Percentiles rank a stretch among this genome's conserved stretches.
Conservation (phyloP, 2,113 vertebrate genomes). For the Pelecanoides urinatrix region DNA sequence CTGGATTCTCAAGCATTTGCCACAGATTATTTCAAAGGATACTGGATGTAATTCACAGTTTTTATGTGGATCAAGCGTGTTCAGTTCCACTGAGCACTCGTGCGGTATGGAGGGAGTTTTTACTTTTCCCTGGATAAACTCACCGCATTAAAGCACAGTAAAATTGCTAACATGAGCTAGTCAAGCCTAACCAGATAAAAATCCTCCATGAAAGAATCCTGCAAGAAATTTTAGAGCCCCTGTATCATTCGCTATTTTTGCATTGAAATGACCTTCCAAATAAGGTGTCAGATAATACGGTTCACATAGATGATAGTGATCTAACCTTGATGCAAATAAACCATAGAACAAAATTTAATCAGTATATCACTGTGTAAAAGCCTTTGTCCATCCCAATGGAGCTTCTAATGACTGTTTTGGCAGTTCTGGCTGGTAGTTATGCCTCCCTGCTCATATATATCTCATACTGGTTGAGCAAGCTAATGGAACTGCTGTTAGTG, state of each 20-base stretch:
- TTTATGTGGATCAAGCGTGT: not conserved
- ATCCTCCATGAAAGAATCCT: not conserved
- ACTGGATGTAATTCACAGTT: not conserved
- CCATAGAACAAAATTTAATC: conserved; percentile 77
- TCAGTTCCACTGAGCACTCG: not conserved
- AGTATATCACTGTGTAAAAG: conserved; percentile 72
- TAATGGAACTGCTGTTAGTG: conserved; percentile 77
- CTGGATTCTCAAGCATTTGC: not conserved
- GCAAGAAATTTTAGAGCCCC: conserved; percentile 13
- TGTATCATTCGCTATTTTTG: conserved; percentile 25
- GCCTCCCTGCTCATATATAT: conserved; percentile 70
- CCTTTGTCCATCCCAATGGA: conserved; percentile 74
- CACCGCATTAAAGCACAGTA: not conserved
- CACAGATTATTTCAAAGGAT: not conserved
- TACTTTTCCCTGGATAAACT: not conserved
- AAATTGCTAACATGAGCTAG: not conserved
- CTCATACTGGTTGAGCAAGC: conserved; percentile 72
- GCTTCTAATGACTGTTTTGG: conserved; percentile 78
- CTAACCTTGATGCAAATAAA: conserved; percentile 79
- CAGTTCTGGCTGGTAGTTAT: conserved; percentile 71
- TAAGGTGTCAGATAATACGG: conserved; percentile 57
- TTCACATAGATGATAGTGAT: conserved; percentile 38
- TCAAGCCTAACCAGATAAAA: not conserved
- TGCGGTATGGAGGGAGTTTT: not conserved
- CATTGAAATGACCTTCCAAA: conserved; percentile 70